Conservation (phyloP, 2,797 vertebrate genomes). For the Melanotaenia trifasciata region DNA sequence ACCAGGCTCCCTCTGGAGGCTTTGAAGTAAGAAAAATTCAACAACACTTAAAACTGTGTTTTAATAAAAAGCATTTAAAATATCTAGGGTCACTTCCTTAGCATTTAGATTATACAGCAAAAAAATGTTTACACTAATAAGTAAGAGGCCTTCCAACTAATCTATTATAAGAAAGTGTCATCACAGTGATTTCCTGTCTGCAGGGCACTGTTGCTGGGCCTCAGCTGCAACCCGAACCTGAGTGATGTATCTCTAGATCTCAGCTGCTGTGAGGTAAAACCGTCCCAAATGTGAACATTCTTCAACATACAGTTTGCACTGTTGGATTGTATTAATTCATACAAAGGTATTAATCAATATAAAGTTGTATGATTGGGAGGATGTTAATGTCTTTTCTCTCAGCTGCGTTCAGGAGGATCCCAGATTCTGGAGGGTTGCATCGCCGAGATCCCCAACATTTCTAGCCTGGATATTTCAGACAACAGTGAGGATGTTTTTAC, state of each 20-base stretch:
- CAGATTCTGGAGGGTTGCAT: constrained; percentile 97
- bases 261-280: constrained; percentile 94
- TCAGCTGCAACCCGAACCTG: constrained; percentile 94
- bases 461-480: constrained; percentile 96
- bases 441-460: constrained; percentile 96
- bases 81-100: not conserved
- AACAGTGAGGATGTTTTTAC: constrained; percentile 83
- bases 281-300: not conserved
- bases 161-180: not conserved
- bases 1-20: constrained; percentile 92
- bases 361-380: not conserved
- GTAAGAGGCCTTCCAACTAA: not conserved
- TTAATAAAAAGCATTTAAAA: not conserved
- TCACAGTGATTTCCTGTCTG: constrained; percentile 33
- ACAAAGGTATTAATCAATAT: not conserved
- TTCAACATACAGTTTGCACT: not conserved
- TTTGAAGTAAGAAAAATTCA: constrained; percentile 88
- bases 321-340: fast-evolving
- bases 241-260: constrained; percentile 95
- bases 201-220: constrained; percentile 92
- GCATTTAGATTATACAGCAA: too few species aligned
- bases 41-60: not conserved
- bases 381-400: not conserved
- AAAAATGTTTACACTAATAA: not conserved
- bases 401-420: constrained; percentile 94